Percentiles rank a stretch among this genome's conserved stretches.
phyloP scores from a whole-genome alignment of 2,113 vertebrate species.

The Actenoides hombroni region DNA sequence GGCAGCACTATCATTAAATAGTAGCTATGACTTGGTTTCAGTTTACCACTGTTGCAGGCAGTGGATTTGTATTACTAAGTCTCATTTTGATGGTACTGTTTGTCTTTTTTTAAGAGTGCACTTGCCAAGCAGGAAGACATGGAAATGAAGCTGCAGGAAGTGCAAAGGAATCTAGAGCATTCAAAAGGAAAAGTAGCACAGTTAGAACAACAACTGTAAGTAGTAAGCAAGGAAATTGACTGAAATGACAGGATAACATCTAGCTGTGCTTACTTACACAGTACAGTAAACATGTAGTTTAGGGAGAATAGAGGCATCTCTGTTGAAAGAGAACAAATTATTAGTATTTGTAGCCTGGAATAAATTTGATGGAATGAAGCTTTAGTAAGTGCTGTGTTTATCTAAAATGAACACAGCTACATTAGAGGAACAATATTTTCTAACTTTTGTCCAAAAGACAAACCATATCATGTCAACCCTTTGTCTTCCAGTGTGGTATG shows the following conservation, averaged over 20 bases:
- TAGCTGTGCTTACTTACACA: not conserved
- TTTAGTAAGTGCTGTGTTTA: not conserved
- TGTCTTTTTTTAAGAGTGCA: constrained; percentile 37
- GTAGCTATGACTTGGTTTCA: not conserved
- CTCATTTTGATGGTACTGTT: not conserved
- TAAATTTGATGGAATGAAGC: not conserved
- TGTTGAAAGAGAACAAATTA: not conserved
- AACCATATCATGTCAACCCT: not conserved
- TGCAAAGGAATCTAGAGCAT: constrained; percentile 62
- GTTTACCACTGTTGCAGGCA: not conserved
- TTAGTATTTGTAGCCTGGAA: not conserved
- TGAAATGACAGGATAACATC: not conserved
- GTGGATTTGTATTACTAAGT: not conserved
- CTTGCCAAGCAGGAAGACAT: constrained; percentile 69
- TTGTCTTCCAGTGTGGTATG: not conserved
- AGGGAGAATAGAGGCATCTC: not conserved
- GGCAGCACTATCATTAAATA: not conserved
- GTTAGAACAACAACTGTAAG: constrained; percentile 77
- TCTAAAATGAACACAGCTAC: not conserved
- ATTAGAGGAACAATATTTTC: too few species aligned
- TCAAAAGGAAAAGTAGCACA: constrained; percentile 67
- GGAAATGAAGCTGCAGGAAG: constrained; percentile 67
- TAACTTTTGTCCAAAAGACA: not conserved
- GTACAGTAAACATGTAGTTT: fast-evolving
- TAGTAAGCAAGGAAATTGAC: not conserved